Evolutionary conservation across 2,888 invertebrate species (phyloP).

Genomic region (Epinotia brunnichana): DNA sequence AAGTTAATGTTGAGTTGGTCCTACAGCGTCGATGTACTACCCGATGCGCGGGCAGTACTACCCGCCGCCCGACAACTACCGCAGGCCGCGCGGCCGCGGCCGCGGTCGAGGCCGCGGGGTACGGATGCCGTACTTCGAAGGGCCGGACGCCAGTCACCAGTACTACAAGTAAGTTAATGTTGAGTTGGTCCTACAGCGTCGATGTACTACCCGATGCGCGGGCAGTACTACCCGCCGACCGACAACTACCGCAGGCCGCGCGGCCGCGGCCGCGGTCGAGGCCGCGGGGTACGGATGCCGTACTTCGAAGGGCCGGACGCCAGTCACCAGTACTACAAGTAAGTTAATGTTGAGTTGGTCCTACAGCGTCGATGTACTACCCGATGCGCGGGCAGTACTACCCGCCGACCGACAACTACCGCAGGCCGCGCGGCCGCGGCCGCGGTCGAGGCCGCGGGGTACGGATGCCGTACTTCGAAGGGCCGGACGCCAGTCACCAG

Average conservation of each 20-base stretch:
- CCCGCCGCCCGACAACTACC: too few relatives aligned
- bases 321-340: constrained; percentile 73
- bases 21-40: too few relatives aligned
- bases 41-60: too few relatives aligned
- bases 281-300: constrained; percentile 64
- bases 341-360: background rate
- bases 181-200: constrained; percentile 52
- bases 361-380: constrained; percentile 71
- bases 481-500: constrained; percentile 72
- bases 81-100: too few relatives aligned
- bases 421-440: constrained; percentile 54
- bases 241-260: constrained; percentile 55
- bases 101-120: too few relatives aligned
- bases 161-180: background rate
- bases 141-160: too few relatives aligned
- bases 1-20: too few relatives aligned
- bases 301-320: constrained; percentile 77
- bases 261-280: constrained; percentile 54
- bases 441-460: constrained; percentile 55
- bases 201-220: constrained; percentile 70
- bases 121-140: too few relatives aligned
- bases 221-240: constrained; percentile 65
- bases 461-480: constrained; percentile 75
- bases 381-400: constrained; percentile 64
- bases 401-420: constrained; percentile 60